Base-by-base conservation (phyloP, 2,113 vertebrate genomes). In the Zingel zingel region DNA sequence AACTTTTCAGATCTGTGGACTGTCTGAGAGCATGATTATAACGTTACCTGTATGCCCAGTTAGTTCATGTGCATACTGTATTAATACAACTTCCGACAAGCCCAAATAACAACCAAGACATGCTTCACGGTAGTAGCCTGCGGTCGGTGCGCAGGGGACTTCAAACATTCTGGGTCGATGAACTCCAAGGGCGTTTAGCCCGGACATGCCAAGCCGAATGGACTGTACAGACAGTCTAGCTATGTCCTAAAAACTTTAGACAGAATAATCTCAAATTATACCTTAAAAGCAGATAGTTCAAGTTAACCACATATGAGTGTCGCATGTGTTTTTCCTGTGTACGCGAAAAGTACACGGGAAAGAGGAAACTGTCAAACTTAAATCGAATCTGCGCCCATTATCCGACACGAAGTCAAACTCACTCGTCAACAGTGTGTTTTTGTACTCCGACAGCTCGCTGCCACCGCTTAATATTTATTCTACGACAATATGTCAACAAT, bases 401-500 rank as follows among this genome's bases (percentile, higher is more conserved):
- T 72, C 77, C 33, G 56, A 84, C 61, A 64, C 0, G 2, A 23
- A 39, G 48, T 30, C 3, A 39, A 56, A 50, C 4, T 19, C 3
- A 7, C 1, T 33, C 5, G 0, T 19, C 1, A 39, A 25, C 9
- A 0, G 10, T 15, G 21, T 1, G 0, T 59, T 65, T 16, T 54
- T 75, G 21, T 19, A 16, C 5, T 21, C 12, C 61, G 66, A 77
- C 70, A 84, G 47, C 5, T 47, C 6, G 1, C 12, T 21, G 39
- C 0, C 19, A n/a, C n/a, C 19, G 5, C n/a, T 12, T 33, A 9
- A 23, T 3, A 18, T 23, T 5, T 16, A 1, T 19, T 43, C 1
- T 2, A 6, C 0, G 2, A 16, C 0, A 0, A 5, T 50, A 7
- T 16, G 6, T 54, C 0, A 21, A 2, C 0, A 9, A 1, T 5